phyloP scores from a whole-genome alignment of 1,140 invertebrate species.

The Battus philenor region DNA sequence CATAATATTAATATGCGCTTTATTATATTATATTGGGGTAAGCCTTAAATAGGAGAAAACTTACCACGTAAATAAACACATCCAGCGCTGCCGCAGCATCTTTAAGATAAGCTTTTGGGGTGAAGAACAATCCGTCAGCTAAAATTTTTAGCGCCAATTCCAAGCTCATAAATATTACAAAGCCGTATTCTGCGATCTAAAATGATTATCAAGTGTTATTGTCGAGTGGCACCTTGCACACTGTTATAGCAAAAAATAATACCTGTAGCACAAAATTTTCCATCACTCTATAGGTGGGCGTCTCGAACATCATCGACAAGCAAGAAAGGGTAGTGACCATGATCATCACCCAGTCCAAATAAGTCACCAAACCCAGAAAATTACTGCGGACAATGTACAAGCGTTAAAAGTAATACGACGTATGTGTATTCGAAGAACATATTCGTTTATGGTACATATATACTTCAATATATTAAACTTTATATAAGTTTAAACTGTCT shows the following conservation, averaged over 20 bases:
- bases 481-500: too few relatives aligned
- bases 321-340: slow-evolving; percentile 97
- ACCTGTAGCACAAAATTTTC: slow-evolving; percentile 84
- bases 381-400: slow-evolving; percentile 85
- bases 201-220: too few relatives aligned
- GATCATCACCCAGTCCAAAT: slow-evolving; percentile 99
- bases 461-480: too few relatives aligned
- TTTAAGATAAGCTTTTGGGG: slow-evolving; percentile 98
- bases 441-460: too few relatives aligned
- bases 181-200: slow-evolving; percentile 97
- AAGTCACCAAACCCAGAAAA: slow-evolving; percentile 97
- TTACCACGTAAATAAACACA: slow-evolving; percentile 97
- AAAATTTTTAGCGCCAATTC: slow-evolving; percentile 97
- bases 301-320: slow-evolving; percentile 99
- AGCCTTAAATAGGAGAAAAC: too few relatives aligned
- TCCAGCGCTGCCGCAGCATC: slow-evolving; percentile 97
- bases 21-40: too few relatives aligned
- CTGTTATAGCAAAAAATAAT: slow-evolving; percentile 5
- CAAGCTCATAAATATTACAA: slow-evolving; percentile 98
- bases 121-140: slow-evolving; percentile 98
- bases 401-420: too few relatives aligned
- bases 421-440: too few relatives aligned
- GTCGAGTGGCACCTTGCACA: too few relatives aligned
- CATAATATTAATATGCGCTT: too few relatives aligned
- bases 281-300: slow-evolving; percentile 91